These are phyloP conservation scores for Callopanchax toddi DNA, from an alignment of 2,113 vertebrate species.

Conservation along the genomic window DNA sequence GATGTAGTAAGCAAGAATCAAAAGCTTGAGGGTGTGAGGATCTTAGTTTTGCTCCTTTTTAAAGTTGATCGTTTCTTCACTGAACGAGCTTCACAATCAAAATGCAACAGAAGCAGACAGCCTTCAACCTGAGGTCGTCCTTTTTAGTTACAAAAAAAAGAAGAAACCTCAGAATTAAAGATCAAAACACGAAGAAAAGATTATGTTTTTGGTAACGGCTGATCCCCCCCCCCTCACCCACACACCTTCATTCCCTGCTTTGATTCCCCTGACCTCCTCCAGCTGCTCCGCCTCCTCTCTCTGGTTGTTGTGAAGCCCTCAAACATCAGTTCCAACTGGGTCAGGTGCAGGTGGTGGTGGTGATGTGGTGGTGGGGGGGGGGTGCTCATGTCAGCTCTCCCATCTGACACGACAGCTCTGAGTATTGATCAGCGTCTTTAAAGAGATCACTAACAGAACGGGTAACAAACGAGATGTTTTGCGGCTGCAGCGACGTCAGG, in stretches of 20 bases:
- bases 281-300: constrained; percentile 15
- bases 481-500: neutral
- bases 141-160: constrained; percentile 11
- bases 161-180: constrained; percentile 50
- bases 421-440: constrained; percentile 11
- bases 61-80: neutral
- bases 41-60: no score
- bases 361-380: neutral
- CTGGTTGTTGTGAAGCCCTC: constrained; percentile 38
- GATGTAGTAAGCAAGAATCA: constrained; percentile 6
- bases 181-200: constrained; percentile 49
- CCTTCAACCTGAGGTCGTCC: constrained; percentile 18
- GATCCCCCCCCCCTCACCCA: neutral
- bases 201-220: constrained; percentile 41
- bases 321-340: constrained; percentile 56
- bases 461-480: neutral
- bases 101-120: constrained; percentile 11
- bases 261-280: constrained; percentile 25
- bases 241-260: constrained; percentile 11
- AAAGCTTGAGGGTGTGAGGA: no score
- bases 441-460: constrained; percentile 12
- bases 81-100: constrained; percentile 21
- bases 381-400: constrained; percentile 14
- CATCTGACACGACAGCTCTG: constrained; percentile 6
- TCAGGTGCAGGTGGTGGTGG: constrained; percentile 3